These are phyloP conservation scores for Eonycteris spelaea DNA, from an alignment of 2,113 vertebrate genomes.

Conservation along the genomic window DNA sequence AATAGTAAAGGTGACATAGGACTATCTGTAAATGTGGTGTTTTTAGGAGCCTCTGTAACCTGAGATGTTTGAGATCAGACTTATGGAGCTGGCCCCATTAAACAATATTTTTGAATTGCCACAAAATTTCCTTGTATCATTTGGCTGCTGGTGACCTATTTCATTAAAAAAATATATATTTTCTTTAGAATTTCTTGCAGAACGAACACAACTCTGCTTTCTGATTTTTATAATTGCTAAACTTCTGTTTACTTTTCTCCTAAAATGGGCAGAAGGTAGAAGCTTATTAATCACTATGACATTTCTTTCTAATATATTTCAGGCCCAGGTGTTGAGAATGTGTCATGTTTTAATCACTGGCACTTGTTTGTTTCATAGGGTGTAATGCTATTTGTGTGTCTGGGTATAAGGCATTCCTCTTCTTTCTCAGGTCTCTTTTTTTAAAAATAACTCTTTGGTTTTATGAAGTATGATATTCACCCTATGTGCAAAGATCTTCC, in stretches of 20 bases:
- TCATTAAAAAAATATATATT: neutral
- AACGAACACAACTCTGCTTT: neutral
- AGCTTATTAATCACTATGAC: constrained; percentile 47
- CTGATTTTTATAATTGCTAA: constrained; percentile 32
- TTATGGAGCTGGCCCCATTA: neutral
- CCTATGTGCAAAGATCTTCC: neutral
- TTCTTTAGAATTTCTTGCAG: constrained; percentile 20
- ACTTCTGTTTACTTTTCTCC: constrained; percentile 41
- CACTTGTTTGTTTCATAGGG: constrained; percentile 35
- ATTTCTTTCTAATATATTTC: constrained; percentile 69
- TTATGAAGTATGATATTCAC: constrained; percentile 3
- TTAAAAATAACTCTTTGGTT: neutral
- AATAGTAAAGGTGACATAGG: neutral
- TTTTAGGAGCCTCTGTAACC: neutral
- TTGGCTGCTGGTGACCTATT: neutral
- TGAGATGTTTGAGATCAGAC: neutral
- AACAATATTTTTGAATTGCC: neutral
- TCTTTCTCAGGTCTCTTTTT: neutral
- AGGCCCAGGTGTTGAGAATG: constrained; percentile 5
- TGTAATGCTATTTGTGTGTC: constrained; percentile 29
- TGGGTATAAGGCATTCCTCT: neutral
- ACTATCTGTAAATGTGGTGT: neutral
- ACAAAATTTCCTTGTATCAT: neutral
- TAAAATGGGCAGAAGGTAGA: neutral
- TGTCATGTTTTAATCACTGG: constrained; percentile 56